Conservation (phyloP, 2,113 vertebrate genomes). For the Scophthalmus maximus region DNA sequence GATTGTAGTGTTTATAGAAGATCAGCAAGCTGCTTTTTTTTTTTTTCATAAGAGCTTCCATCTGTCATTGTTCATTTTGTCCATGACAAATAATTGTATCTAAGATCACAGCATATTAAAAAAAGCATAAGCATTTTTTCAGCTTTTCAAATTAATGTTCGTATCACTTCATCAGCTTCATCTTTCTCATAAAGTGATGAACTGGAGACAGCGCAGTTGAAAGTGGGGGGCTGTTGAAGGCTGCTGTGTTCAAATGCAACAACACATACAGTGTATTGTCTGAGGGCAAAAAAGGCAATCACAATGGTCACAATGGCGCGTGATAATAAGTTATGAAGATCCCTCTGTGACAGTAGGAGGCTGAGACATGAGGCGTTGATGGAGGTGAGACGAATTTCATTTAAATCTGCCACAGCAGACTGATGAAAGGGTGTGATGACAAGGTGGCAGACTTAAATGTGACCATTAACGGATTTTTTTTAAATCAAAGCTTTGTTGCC, state of each 20-base stretch:
- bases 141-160: background rate
- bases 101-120: conserved; percentile 24
- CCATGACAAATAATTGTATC: conserved; percentile 2
- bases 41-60: conserved; percentile 18
- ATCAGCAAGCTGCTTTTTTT: conserved; percentile 21
- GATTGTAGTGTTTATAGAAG: background rate
- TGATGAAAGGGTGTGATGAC: background rate
- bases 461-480: background rate
- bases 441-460: conserved; percentile 15
- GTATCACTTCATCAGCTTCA: conserved; percentile 12
- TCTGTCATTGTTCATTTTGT: conserved; percentile 16
- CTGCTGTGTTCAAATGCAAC: conserved; percentile 14
- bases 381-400: conserved; percentile 30
- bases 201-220: conserved; percentile 3
- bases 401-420: background rate
- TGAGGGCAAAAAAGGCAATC: too few relatives aligned
- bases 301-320: conserved; percentile 3
- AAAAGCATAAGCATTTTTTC: background rate
- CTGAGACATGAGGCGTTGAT: too few relatives aligned
- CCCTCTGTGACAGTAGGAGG: too few relatives aligned
- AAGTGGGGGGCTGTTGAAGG: too few relatives aligned
- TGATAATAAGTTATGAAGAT: conserved; percentile 30
- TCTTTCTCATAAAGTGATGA: conserved; percentile 15
- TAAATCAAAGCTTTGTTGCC: too few relatives aligned
- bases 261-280: conserved; percentile 14